These are phyloP conservation scores for Diplazon laetatorius DNA, from an alignment of 2,888 invertebrate genomes.

Conservation along the genomic window DNA sequence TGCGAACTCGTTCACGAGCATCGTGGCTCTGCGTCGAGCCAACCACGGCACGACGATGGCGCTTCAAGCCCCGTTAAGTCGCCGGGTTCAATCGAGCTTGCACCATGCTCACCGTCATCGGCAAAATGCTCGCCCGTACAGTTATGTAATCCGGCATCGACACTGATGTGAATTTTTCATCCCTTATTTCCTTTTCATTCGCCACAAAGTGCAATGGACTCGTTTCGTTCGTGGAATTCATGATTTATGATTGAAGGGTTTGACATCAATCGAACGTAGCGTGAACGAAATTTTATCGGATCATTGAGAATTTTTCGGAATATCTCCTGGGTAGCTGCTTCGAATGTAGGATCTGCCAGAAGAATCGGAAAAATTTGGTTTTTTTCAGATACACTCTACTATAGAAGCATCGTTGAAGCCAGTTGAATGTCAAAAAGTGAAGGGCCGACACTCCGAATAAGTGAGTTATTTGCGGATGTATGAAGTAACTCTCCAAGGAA, in stretches of 20 bases:
- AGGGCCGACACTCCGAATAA: background rate
- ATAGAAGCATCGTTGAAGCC: background rate
- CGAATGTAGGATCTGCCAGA: too few relatives aligned
- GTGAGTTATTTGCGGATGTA: background rate
- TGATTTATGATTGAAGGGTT: background rate
- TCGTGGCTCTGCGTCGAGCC: constrained; percentile 22
- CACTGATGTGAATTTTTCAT: background rate
- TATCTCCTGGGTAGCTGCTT: too few relatives aligned
- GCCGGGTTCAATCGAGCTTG: constrained; percentile 28
- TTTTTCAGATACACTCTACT: too few relatives aligned
- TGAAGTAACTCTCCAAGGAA: background rate
- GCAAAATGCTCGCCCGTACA: background rate
- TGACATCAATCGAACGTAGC: background rate
- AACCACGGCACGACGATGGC: background rate
- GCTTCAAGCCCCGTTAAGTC: background rate
- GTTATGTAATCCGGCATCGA: constrained; percentile 8
- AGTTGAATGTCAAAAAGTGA: background rate
- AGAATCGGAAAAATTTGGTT: too few relatives aligned
- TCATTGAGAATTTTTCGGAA: background rate
- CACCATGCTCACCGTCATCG: constrained; percentile 24
- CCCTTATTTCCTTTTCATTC: background rate
- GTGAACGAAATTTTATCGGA: background rate
- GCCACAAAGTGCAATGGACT: background rate
- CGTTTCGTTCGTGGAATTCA: background rate
- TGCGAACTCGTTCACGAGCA: background rate